These are phyloP conservation scores for Drosophila pseudotakahashii DNA, from an alignment of 2,888 invertebrate species.

Conservation along the genomic window DNA sequence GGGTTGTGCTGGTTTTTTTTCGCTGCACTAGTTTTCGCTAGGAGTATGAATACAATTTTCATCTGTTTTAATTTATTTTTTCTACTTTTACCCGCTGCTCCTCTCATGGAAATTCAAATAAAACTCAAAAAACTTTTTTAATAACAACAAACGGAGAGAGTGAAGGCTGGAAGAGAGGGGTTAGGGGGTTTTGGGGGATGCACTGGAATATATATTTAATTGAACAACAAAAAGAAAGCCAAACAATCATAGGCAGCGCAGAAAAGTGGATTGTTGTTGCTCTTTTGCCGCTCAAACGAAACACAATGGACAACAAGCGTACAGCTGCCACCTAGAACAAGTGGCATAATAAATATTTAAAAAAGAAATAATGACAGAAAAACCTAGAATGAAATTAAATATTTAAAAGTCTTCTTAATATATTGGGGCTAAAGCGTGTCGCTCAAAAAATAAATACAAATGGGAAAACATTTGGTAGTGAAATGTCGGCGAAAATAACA, in stretches of 20 bases:
- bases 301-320: constrained; percentile 54
- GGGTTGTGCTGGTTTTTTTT: constrained; percentile 3
- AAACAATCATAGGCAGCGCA: constrained; percentile 48
- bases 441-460: neutral
- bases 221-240: constrained; percentile 64
- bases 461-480: neutral
- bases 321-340: constrained; percentile 41
- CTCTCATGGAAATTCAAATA: constrained; percentile 46
- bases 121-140: constrained; percentile 57
- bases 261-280: constrained; percentile 41
- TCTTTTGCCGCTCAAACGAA: constrained; percentile 59
- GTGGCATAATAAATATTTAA: constrained; percentile 31
- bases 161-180: too few relatives aligned
- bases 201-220: constrained; percentile 55
- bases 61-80: constrained; percentile 28
- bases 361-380: constrained; percentile 18
- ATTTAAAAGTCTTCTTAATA: constrained; percentile 1
- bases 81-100: constrained; percentile 8
- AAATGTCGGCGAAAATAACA: neutral
- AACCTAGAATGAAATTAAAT: constrained; percentile 1
- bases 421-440: too few relatives aligned
- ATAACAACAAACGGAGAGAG: constrained; percentile 35
- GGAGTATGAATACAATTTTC: constrained; percentile 11
- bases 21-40: constrained; percentile 15
- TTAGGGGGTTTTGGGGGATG: neutral